Evolutionary conservation across 2,888 invertebrate species (phyloP), one percentile per base, ranked within the genome.

Genomic region (Sepiola atlantica): DNA sequence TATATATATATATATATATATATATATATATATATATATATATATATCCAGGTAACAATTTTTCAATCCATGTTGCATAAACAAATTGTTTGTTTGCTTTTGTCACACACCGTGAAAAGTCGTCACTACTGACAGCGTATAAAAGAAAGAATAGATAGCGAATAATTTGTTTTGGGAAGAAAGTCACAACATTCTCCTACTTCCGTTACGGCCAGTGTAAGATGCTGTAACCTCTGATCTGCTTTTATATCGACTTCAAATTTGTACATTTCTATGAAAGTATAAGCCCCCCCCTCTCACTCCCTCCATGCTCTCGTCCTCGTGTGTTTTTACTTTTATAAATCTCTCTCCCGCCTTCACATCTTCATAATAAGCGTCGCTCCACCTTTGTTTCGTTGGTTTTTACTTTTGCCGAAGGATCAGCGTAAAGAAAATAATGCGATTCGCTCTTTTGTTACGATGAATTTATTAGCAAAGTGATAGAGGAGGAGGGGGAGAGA

Each of bases 181-280:
- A n/a, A 77, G 77, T 77, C 77, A 77, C n/a, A 32, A 77, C n/a
- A 77, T 77, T 77, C 77, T 77, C 16, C n/a, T 77, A n/a, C 77
- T 77, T 77, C 77, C 77, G 77, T n/a, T 77, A n/a, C n/a, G n/a
- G n/a, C 77, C 77, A 77, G 77, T 77, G 77, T n/a, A 77, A 77
- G 12, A 77, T 16, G 77, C 77, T 32, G 77, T 77, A 77, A 77
- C 77, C 77, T 77, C 77, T 77, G n/a, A 77, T 77, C 77, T 77
- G 77, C n/a, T 77, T 77, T 77, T 77, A 77, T 77, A 77, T 77
- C n/a, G 77, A 77, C 77, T 77, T 77, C 77, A n/a, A 32, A 77
- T 77, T 77, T 77, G n/a, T 32, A 77, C n/a, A 14, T 77, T 77
- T 77, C 77, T 77, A 16, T 77, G 1, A 77, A 77, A 18, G n/a